phyloP scores from a whole-genome alignment of 2,888 invertebrate species.

The Lasiommata megera region DNA sequence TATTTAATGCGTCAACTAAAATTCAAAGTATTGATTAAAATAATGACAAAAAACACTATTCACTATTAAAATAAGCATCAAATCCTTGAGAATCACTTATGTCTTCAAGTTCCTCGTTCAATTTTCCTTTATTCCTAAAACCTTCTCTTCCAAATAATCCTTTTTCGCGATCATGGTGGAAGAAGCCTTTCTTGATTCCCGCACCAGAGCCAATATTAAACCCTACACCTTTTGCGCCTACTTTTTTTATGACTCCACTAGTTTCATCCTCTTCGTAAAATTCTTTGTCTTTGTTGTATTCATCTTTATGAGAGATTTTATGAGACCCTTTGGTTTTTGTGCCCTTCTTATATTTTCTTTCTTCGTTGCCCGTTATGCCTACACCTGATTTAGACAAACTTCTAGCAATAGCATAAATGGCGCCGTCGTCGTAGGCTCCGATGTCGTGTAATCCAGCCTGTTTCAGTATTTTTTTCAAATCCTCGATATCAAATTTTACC shows the following conservation, averaged over 20 bases:
- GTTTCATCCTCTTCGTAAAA: conserved; percentile 81
- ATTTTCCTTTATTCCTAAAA: conserved; percentile 72
- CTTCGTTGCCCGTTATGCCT: conserved; percentile 64
- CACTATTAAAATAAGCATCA: conserved; percentile 52
- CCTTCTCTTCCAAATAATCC: conserved; percentile 72
- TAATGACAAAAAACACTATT: conserved; percentile 29
- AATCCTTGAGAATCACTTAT: conserved; percentile 71
- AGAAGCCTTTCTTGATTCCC: conserved; percentile 58
- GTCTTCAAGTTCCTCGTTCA: conserved; percentile 70
- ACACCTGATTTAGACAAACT: conserved; percentile 59
- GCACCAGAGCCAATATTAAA: conserved; percentile 67
- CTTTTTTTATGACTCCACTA: conserved; percentile 72
- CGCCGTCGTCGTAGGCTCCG: conserved; percentile 59
- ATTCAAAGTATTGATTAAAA: neutral
- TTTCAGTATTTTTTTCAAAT: conserved; percentile 59
- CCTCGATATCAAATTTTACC: conserved; percentile 51
- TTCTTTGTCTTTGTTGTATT: conserved; percentile 81
- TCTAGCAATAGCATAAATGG: conserved; percentile 62
- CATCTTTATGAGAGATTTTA: conserved; percentile 81
- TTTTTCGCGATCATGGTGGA: conserved; percentile 64
- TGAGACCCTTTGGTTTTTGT: conserved; percentile 81
- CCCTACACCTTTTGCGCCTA: conserved; percentile 72
- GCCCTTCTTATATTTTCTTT: conserved; percentile 77
- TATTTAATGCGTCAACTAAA: neutral
- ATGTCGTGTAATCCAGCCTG: conserved; percentile 50